These are phyloP conservation scores for Todus mexicanus DNA, from an alignment of 2,797 vertebrate genomes.

Conservation along the genomic window DNA sequence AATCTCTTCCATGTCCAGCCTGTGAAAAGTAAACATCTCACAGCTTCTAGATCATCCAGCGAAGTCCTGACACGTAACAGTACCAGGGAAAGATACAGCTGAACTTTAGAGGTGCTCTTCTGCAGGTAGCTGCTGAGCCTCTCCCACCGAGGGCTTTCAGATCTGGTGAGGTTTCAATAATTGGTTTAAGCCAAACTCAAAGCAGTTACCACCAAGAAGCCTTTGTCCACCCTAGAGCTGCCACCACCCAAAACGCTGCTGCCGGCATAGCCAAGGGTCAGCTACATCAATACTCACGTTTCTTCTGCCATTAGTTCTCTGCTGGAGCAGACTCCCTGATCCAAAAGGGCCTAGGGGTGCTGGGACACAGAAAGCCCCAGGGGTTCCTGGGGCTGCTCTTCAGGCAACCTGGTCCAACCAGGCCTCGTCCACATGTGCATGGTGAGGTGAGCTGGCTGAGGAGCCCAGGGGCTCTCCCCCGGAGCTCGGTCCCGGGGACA, in stretches of 20 bases:
- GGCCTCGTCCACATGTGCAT: too few species aligned
- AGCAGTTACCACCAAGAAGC: background rate
- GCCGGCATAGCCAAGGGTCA: background rate
- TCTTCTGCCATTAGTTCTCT: background rate
- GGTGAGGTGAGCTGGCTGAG: background rate
- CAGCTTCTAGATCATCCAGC: background rate
- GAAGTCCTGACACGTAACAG: background rate
- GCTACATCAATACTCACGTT: accelerated
- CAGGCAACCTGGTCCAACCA: accelerated
- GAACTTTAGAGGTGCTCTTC: background rate
- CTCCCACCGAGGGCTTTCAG: background rate
- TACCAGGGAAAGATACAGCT: background rate
- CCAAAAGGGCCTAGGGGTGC: background rate
- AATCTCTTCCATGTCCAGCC: background rate
- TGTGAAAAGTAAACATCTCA: accelerated
- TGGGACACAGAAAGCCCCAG: background rate
- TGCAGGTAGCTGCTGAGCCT: background rate
- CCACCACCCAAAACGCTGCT: background rate
- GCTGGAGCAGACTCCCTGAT: background rate
- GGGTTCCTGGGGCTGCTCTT: too few species aligned
- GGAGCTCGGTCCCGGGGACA: accelerated
- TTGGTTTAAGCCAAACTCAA: background rate
- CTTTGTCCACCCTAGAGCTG: background rate
- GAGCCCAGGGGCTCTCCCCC: background rate
- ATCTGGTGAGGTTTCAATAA: background rate